A percentile compares a stretch with the other conserved stretches of the same genome.
phyloP scores from a whole-genome alignment of 2,888 invertebrate genomes.

The Tenthredo scrophulariae region DNA sequence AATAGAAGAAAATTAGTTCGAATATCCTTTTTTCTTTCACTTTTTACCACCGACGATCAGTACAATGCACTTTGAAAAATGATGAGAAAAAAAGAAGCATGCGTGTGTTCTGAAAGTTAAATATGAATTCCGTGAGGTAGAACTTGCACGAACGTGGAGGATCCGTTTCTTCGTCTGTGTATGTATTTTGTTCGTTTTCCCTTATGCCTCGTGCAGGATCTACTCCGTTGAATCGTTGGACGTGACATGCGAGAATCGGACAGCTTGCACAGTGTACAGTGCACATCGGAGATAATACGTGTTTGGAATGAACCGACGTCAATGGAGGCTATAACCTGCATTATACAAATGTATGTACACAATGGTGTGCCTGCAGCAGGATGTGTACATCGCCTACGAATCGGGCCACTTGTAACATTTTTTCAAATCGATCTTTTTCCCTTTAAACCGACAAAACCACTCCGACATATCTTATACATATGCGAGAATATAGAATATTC shows the following conservation, averaged over 20 bases:
- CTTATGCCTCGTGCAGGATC: not conserved
- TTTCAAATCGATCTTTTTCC: constrained; percentile 25
- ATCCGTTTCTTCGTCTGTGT: constrained; percentile 3
- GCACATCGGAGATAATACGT: constrained; percentile 29
- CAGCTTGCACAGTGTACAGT: not conserved
- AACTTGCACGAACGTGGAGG: not conserved
- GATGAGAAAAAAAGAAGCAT: not conserved
- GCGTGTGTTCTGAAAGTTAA: constrained; percentile 3
- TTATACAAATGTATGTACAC: constrained; percentile 29
- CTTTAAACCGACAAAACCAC: constrained; percentile 17
- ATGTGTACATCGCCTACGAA: not conserved
- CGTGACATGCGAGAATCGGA: constrained; percentile 35
- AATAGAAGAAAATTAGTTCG: not conserved
- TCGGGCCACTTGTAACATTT: constrained; percentile 20
- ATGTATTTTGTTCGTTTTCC: not conserved
- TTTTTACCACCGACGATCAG: not conserved
- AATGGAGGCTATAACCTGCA: constrained; percentile 16
- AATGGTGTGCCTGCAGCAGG: not conserved
- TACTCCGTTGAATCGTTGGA: constrained; percentile 18
- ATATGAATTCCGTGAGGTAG: not conserved
- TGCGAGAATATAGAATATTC: constrained; percentile 15
- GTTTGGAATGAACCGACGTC: constrained; percentile 18
- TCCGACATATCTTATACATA: not conserved
- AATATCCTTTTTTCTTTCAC: not conserved
- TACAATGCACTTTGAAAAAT: constrained; percentile 1